Conservation (phyloP, 1,140 invertebrate genomes). For the Magallana ariakensis region DNA sequence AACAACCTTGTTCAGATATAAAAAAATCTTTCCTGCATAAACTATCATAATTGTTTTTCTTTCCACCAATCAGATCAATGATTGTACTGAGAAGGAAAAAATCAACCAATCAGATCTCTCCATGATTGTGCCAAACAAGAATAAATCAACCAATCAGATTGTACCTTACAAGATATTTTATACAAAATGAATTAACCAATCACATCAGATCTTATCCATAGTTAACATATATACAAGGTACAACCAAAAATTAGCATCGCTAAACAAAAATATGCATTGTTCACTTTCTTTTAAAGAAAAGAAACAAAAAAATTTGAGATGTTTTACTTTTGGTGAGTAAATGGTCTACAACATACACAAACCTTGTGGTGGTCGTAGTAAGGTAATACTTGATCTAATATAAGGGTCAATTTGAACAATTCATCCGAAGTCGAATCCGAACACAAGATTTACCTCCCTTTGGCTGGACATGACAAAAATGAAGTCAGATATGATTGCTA, state of each 20-base stretch:
- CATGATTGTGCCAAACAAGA: background rate
- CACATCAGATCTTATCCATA: no score
- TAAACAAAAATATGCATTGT: background rate
- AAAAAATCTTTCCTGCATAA: background rate
- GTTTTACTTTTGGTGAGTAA: no score
- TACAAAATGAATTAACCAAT: no score
- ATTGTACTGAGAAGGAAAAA: background rate
- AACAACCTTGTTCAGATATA: constrained; percentile 28
- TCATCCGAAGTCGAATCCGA: no score
- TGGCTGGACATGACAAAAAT: no score
- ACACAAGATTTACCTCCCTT: no score
- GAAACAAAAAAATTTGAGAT: no score
- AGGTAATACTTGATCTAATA: no score
- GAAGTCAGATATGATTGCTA: no score
- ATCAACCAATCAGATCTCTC: constrained; percentile 12
- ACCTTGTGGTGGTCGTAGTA: no score
- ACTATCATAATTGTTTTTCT: background rate
- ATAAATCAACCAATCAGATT: background rate
- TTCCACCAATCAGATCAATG: constrained; percentile 22
- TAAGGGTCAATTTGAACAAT: no score
- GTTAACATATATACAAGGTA: background rate
- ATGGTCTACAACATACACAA: no score
- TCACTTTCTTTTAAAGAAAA: background rate
- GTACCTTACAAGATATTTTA: background rate
- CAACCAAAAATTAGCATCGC: background rate